These are phyloP conservation scores for Prinia subflava DNA, from an alignment of 2,113 vertebrate species.

Conservation along the genomic window DNA sequence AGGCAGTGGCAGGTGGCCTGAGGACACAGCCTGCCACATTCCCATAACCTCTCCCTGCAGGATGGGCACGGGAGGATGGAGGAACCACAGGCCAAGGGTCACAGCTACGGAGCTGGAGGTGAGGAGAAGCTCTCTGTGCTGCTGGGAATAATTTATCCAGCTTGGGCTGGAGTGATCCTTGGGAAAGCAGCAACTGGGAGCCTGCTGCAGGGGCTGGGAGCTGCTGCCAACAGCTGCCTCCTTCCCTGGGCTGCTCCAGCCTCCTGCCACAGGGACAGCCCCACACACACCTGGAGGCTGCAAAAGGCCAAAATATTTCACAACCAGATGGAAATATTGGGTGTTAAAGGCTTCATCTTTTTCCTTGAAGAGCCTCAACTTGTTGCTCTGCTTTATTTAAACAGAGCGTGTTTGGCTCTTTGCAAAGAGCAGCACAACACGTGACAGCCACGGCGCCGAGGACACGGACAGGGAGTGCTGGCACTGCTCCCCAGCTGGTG, in stretches of 20 bases:
- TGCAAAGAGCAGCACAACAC: neutral
- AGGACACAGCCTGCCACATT: accelerated
- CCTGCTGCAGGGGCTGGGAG: accelerated
- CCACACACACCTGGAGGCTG: neutral
- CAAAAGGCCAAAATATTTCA: accelerated
- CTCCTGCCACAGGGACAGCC: neutral
- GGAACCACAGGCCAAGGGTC: neutral
- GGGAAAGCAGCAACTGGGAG: neutral
- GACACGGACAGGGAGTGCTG: neutral
- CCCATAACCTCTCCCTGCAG: neutral
- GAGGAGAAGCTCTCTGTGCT: neutral
- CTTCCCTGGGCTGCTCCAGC: neutral
- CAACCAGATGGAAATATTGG: neutral
- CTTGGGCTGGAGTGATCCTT: neutral
- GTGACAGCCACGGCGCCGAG: neutral
- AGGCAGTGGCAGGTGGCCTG: neutral
- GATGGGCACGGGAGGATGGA: neutral
- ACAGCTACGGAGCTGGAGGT: neutral
- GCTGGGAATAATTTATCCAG: neutral
- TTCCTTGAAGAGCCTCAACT: neutral
- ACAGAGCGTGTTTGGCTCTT: accelerated
- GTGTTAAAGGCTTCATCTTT: neutral
- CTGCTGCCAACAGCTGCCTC: neutral
- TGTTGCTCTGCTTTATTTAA: neutral
- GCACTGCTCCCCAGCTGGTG: neutral